These are phyloP conservation scores for Neuroscelio doddi DNA, from an alignment of 2,888 invertebrate genomes.

Conservation along the genomic window DNA sequence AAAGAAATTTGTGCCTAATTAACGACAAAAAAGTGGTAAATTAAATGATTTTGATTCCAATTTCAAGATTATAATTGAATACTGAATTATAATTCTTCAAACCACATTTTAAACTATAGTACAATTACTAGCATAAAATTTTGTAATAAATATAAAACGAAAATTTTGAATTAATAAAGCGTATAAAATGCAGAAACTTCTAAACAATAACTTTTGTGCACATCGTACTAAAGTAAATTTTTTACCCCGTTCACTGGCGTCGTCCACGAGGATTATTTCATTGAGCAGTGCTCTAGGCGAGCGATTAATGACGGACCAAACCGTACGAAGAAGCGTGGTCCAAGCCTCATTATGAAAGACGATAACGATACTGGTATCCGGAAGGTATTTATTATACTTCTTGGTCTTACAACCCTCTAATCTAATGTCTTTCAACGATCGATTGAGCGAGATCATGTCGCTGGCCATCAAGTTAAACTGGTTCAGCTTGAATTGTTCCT, in stretches of 20 bases:
- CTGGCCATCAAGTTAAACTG: conserved; percentile 99
- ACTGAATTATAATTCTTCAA: too few species aligned
- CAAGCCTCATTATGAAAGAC: conserved; percentile 99
- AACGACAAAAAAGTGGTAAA: background rate
- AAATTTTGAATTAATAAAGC: too few species aligned
- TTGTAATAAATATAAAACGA: too few species aligned
- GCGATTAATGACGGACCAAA: conserved; percentile 97
- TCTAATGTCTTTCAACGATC: conserved; percentile 94
- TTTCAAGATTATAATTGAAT: too few species aligned
- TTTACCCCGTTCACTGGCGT: conserved; percentile 94
- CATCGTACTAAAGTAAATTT: too few species aligned
- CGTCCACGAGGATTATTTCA: conserved; percentile 98
- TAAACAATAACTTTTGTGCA: too few species aligned
- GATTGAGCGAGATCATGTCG: conserved; percentile 96
- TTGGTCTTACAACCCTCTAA: conserved; percentile 90
- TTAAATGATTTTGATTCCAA: conserved; percentile 40
- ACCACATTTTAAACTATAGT: too few species aligned
- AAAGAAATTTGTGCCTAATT: too few species aligned
- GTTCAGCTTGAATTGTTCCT: conserved; percentile 97
- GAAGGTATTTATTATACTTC: conserved; percentile 84
- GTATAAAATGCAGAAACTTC: too few species aligned
- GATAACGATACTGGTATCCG: conserved; percentile 96
- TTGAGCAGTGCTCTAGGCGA: conserved; percentile 90
- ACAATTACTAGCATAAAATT: too few species aligned
- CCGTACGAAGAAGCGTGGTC: conserved; percentile 95